Evolutionary conservation across 1,140 invertebrate genomes (phyloP).

Genomic region (Cecropterus lyciades): DNA sequence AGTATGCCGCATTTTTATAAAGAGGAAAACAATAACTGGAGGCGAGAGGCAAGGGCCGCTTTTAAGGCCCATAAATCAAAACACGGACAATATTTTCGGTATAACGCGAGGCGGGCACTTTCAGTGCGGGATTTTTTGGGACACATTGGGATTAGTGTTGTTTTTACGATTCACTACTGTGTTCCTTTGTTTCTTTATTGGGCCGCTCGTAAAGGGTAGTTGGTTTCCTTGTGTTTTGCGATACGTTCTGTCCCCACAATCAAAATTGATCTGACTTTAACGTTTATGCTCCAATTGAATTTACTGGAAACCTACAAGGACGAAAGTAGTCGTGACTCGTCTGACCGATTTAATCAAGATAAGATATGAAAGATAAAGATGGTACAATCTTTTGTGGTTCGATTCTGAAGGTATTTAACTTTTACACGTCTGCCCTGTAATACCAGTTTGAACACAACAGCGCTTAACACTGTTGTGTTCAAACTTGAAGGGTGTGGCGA

Average conservation of each 20-base stretch:
- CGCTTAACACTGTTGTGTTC: no score
- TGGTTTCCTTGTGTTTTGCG: slow-evolving; percentile 32
- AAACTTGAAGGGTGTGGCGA: no score
- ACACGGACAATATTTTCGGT: slow-evolving; percentile 76
- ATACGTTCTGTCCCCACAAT: slow-evolving; percentile 26
- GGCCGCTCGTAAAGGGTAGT: slow-evolving; percentile 54
- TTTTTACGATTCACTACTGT: slow-evolving; percentile 76
- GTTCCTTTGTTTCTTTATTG: slow-evolving; percentile 69
- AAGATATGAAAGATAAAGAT: neutral
- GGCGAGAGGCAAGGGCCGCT: slow-evolving; percentile 69
- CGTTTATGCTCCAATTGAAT: slow-evolving; percentile 6
- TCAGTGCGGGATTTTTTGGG: slow-evolving; percentile 70
- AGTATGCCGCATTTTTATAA: slow-evolving; percentile 74
- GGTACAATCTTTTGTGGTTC: neutral
- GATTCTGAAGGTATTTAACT: no score
- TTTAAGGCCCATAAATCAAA: slow-evolving; percentile 82
- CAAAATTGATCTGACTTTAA: slow-evolving; percentile 9
- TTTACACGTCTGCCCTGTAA: no score
- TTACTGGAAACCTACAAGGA: slow-evolving; percentile 14
- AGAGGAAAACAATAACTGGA: slow-evolving; percentile 77
- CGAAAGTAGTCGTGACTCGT: neutral
- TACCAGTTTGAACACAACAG: no score
- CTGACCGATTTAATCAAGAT: no score
- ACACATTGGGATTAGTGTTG: slow-evolving; percentile 77
- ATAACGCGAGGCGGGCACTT: slow-evolving; percentile 64